Conservation (phyloP, 2,113 vertebrate genomes). For the Oncorhynchus tshawytscha region DNA sequence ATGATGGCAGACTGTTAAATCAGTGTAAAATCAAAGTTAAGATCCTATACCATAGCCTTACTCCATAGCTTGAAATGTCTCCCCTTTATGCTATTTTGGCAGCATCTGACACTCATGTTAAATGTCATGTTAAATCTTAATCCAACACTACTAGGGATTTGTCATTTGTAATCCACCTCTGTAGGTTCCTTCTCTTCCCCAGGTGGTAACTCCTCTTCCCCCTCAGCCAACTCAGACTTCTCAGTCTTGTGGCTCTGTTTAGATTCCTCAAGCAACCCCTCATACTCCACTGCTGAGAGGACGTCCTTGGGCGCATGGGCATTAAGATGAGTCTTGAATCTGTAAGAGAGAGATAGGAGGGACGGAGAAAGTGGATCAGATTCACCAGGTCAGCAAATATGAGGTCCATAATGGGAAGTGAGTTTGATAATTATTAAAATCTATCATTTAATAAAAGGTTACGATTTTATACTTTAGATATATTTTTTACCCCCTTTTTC, state of each 20-base stretch:
- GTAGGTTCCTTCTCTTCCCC: conserved; percentile 77
- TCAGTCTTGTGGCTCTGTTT: conserved; percentile 67
- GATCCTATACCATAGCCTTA: no score
- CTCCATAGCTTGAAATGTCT: no score
- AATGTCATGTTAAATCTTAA: no score
- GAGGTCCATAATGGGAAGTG: neutral
- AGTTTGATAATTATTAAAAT: neutral
- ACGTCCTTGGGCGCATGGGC: conserved; percentile 67
- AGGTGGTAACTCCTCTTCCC: conserved; percentile 69
- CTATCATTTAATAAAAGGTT: no score
- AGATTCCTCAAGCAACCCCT: conserved; percentile 67
- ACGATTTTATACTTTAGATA: no score
- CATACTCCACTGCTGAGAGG: conserved; percentile 74
- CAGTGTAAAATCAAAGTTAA: no score
- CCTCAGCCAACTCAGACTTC: conserved; percentile 55
- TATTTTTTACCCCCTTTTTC: no score
- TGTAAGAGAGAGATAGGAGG: conserved; percentile 35
- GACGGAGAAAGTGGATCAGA: neutral
- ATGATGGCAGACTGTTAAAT: neutral
- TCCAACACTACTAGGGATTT: no score
- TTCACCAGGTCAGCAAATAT: no score
- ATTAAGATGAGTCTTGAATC: conserved; percentile 78
- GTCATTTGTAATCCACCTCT: neutral
- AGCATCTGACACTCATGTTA: no score
- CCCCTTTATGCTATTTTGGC: no score